Evolutionary conservation across 2,888 invertebrate genomes (phyloP), one percentile per base, ranked within the genome.

Genomic region (Conchocele bisecta): DNA sequence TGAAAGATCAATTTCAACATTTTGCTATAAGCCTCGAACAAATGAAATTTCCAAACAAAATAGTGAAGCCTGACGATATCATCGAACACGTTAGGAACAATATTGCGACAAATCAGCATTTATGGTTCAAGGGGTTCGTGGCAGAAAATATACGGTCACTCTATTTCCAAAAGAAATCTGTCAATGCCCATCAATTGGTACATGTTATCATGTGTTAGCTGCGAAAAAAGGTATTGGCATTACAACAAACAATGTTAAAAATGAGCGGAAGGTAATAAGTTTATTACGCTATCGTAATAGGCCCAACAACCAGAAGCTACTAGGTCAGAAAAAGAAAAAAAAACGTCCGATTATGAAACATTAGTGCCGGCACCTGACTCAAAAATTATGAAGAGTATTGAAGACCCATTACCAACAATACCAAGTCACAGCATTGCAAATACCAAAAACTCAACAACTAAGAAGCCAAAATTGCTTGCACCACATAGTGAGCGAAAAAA

Each of bases 141-240:
- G 48, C 0, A 46, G 42, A 22, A 65, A 54, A 31, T 63, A 66
- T 51, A 39, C 37, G 1, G 72, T 72, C 1, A 50, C 56, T 11
- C 41, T 66, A n/a, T 44, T 66, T 20, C 66, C 60, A 1, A 64
- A 71, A 29, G 72, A 72, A 42, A 13, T 24, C 26, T 72, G 58
- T 53, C 33, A 50, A 9, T 58, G 66, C 51, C 53, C 46, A 15
- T 57, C 60, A 5, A 35, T 63, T 13, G 56, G 39, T 5, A 58
- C 54, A 17, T 70, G 70, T 42, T 64, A 51, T 31, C 70, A 70
- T 26, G 59, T 65, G 28, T 17, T 70, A n/a, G 70, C 70, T 4
- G 64, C 48, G 2, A 59, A 59, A 64, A 37, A 64, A 20, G 48
- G 35, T 42, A 39, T 64, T 15, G 58, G 69, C 0, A 24, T 64